phyloP scores from a whole-genome alignment of 1,140 invertebrate species.

The Caligus rogercresseyi region DNA sequence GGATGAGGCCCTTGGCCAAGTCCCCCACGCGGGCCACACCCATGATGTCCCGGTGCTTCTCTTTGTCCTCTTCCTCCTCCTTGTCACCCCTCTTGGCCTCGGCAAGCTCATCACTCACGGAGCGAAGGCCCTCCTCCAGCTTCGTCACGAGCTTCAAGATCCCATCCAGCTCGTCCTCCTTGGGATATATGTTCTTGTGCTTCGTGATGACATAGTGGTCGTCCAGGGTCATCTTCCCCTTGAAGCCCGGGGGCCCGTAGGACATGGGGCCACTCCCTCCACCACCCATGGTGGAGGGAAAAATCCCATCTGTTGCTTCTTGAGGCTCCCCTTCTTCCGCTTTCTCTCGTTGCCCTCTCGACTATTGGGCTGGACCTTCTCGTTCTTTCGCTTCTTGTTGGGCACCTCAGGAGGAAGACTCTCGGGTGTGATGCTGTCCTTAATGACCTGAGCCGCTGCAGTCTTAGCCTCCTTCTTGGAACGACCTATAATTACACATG shows the following conservation, averaged over 20 bases:
- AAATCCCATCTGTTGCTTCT: too few relatives aligned
- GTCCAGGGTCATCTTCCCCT: slow-evolving; percentile 34
- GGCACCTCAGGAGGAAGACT: background rate
- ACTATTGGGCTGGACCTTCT: background rate
- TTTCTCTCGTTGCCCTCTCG: background rate
- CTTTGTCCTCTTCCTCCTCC: background rate
- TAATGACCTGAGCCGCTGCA: background rate
- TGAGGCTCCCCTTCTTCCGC: background rate
- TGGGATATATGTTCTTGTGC: slow-evolving; percentile 80
- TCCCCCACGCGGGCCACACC: slow-evolving; percentile 92
- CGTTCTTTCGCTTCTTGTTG: background rate
- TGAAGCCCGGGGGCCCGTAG: background rate
- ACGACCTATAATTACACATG: background rate
- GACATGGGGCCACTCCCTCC: background rate
- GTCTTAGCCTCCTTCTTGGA: slow-evolving; percentile 5
- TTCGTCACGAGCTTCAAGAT: slow-evolving; percentile 64
- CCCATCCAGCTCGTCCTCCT: slow-evolving; percentile 69
- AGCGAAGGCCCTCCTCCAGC: background rate
- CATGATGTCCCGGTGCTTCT: slow-evolving; percentile 38
- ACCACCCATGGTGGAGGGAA: too few relatives aligned
- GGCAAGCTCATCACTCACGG: background rate
- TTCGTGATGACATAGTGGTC: slow-evolving; percentile 83
- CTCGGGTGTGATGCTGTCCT: background rate
- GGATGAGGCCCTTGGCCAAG: slow-evolving; percentile 74
- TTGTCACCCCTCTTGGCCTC: background rate